Conservation (phyloP, 2,888 invertebrate genomes). For the Electrophaes corylata region DNA sequence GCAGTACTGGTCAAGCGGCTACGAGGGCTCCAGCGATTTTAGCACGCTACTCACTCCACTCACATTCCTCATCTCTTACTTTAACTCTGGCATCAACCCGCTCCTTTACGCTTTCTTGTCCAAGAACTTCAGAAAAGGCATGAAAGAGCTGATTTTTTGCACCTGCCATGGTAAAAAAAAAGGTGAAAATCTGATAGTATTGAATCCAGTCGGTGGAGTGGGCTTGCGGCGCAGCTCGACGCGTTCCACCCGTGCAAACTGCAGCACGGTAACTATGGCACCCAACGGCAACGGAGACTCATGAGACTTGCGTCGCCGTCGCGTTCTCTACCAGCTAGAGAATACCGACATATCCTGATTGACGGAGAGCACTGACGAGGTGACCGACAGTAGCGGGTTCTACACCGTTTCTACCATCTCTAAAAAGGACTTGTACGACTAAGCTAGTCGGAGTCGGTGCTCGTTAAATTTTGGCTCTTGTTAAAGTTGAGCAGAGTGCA, state of each 20-base stretch:
- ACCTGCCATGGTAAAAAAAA: constrained; percentile 70
- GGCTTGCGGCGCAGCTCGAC: constrained; percentile 77
- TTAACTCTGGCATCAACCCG: constrained; percentile 96
- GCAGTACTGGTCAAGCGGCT: constrained; percentile 91
- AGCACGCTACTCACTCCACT: constrained; percentile 92
- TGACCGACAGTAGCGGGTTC: constrained; percentile 75
- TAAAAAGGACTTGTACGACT: constrained; percentile 69
- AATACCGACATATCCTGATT: constrained; percentile 79
- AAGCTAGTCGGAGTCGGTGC: constrained; percentile 39
- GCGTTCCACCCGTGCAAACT: constrained; percentile 80
- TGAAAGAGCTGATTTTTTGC: constrained; percentile 91
- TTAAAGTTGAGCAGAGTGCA: constrained; percentile 19
- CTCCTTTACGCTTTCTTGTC: constrained; percentile 94
- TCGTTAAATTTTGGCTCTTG: constrained; percentile 14
- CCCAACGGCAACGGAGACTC: constrained; percentile 79
- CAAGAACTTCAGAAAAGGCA: constrained; percentile 92
- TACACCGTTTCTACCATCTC: constrained; percentile 74
- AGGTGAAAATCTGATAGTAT: constrained; percentile 70
- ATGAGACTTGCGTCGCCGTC: constrained; percentile 75
- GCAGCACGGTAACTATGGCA: constrained; percentile 81
- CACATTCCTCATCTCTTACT: constrained; percentile 93
- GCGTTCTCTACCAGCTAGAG: constrained; percentile 72
- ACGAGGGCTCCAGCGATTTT: constrained; percentile 89
- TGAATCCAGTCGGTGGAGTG: constrained; percentile 74
- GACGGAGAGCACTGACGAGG: constrained; percentile 79